Evolutionary conservation across 2,797 vertebrate genomes (phyloP).

Genomic region (Artibeus lituratus): DNA sequence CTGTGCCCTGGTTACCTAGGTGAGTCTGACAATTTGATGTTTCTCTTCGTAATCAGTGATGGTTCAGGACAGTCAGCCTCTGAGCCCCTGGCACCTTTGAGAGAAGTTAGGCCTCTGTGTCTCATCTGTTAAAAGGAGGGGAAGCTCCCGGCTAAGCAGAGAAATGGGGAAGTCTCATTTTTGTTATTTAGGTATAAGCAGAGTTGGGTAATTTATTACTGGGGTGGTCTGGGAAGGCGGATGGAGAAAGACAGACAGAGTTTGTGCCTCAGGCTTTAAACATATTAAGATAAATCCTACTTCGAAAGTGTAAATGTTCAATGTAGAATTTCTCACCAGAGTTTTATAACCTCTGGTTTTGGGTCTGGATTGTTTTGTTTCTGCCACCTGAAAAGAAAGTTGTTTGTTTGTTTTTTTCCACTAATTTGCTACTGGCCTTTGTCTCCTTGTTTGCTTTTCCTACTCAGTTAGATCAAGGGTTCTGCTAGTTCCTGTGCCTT

Average conservation of each 20-base stretch:
- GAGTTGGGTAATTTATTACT: constrained; percentile 52
- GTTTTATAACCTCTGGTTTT: not conserved
- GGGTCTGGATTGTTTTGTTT: constrained; percentile 12
- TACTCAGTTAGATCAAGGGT: not conserved
- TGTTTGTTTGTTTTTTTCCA: too few species aligned
- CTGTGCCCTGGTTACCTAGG: constrained; percentile 56
- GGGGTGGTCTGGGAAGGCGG: not conserved
- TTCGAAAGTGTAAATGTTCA: constrained; percentile 24
- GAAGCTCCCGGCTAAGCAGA: not conserved
- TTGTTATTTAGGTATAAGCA: constrained; percentile 44
- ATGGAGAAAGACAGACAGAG: constrained; percentile 15
- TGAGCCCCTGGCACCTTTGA: not conserved
- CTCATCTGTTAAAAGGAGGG: not conserved
- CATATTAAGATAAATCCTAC: constrained; percentile 43
- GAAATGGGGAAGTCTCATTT: constrained; percentile 7
- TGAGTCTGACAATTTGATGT: constrained; percentile 54
- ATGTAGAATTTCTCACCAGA: not conserved
- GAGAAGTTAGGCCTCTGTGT: not conserved
- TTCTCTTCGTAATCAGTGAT: constrained; percentile 51
- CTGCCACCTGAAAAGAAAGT: not conserved
- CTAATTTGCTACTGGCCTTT: not conserved
- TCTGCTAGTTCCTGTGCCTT: not conserved
- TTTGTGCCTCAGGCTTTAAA: constrained; percentile 40
- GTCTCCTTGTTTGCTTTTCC: not conserved
- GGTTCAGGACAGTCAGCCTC: constrained; percentile 18